Conservation (phyloP, 2,113 vertebrate genomes). For the Sturnira hondurensis region DNA sequence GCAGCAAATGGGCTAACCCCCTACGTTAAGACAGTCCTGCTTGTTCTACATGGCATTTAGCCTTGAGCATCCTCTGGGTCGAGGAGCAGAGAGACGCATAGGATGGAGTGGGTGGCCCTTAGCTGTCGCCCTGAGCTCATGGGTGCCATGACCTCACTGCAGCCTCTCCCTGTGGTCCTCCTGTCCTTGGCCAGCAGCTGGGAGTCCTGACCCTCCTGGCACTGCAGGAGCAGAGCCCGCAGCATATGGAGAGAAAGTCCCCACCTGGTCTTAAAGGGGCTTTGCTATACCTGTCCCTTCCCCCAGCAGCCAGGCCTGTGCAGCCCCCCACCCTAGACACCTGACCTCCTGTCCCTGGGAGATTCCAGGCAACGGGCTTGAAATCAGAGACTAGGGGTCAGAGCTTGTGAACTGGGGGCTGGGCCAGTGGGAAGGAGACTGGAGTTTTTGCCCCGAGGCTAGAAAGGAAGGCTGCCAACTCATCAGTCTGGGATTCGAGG, state of each 20-base stretch:
- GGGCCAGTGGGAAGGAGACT: background rate
- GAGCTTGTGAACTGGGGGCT: background rate
- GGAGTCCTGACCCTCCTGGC: background rate
- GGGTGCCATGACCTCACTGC: background rate
- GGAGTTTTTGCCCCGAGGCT: background rate
- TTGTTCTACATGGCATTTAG: background rate
- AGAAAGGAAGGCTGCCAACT: background rate
- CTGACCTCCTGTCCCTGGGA: background rate
- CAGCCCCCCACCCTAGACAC: background rate
- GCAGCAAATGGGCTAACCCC: background rate
- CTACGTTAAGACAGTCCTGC: background rate
- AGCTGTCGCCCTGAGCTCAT: background rate
- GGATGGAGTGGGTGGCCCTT: no score
- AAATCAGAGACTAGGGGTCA: background rate
- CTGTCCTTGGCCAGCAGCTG: background rate
- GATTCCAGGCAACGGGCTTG: background rate
- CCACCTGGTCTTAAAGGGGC: background rate
- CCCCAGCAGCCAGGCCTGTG: conserved; percentile 35
- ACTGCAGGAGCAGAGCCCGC: background rate
- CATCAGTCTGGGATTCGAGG: background rate
- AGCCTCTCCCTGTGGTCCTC: background rate
- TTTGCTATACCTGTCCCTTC: background rate
- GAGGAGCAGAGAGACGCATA: background rate
- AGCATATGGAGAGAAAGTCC: background rate
- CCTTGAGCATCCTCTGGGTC: background rate